Conservation (phyloP, 2,888 invertebrate species). For the Mechanitis messenoides region DNA sequence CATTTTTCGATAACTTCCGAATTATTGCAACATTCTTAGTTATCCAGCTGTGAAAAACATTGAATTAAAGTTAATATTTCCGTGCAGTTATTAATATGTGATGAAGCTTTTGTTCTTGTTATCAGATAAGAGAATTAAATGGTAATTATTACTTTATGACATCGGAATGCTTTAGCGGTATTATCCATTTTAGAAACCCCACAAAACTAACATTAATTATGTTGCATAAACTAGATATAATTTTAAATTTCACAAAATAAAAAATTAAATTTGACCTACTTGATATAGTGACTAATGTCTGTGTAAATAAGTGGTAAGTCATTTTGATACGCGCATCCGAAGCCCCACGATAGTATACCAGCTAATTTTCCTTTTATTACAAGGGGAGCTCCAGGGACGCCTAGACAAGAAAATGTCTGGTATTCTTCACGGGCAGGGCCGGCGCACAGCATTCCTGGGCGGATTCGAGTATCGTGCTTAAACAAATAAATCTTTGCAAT, state of each 20-base stretch:
- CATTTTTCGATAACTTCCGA: constrained; percentile 29
- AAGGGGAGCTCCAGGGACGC: constrained; percentile 60
- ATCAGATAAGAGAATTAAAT: too few relatives aligned
- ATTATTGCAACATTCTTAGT: constrained; percentile 40
- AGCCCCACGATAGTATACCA: constrained; percentile 63
- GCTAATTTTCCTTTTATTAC: constrained; percentile 43
- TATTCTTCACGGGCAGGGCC: constrained; percentile 46
- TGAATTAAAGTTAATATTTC: too few relatives aligned
- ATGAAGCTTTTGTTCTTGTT: too few relatives aligned
- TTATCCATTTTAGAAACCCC: too few relatives aligned
- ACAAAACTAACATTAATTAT: too few relatives aligned
- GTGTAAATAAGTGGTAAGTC: constrained; percentile 61
- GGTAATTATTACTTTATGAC: too few relatives aligned
- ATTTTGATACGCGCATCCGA: constrained; percentile 54
- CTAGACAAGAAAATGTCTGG: constrained; percentile 46
- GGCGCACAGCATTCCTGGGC: constrained; percentile 49
- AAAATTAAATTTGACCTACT: constrained; percentile 36
- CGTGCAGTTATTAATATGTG: too few relatives aligned
- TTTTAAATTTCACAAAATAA: too few relatives aligned
- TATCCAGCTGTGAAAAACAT: constrained; percentile 50
- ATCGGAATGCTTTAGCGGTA: too few relatives aligned
- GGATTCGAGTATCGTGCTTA: constrained; percentile 41
- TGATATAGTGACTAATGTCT: constrained; percentile 35
- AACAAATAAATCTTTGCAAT: too few relatives aligned
- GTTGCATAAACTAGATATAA: too few relatives aligned